phyloP scores from a whole-genome alignment of 2,797 vertebrate genomes.

The Emydoidea blandingii region DNA sequence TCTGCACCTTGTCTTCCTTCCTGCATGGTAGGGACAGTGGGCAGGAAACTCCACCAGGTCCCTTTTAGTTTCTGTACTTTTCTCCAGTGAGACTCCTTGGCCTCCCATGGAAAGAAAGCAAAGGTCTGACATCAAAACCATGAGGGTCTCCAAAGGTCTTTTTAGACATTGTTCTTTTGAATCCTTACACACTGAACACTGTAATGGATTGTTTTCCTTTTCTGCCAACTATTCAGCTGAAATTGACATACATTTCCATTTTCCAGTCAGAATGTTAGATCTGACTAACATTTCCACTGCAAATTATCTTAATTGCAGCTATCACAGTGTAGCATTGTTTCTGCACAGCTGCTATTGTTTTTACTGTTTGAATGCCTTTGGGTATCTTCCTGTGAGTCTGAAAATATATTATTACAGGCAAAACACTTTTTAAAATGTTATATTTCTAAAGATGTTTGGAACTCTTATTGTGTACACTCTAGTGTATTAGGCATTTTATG shows the following conservation, averaged over 20 bases:
- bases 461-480: constrained; percentile 2
- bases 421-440: neutral
- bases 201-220: neutral
- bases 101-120: neutral
- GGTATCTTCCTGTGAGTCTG: constrained; percentile 36
- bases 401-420: neutral
- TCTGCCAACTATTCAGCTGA: neutral
- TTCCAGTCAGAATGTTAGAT: constrained; percentile 25
- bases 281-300: constrained; percentile 40
- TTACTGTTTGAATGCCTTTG: neutral
- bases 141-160: neutral
- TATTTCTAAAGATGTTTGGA: neutral
- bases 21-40: neutral
- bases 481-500: constrained; percentile 23
- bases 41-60: neutral
- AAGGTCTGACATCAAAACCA: neutral
- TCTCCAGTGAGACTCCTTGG: neutral
- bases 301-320: constrained; percentile 36
- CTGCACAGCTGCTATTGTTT: constrained; percentile 38
- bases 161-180: neutral
- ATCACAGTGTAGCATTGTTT: neutral
- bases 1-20: neutral
- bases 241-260: constrained; percentile 3
- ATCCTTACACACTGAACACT: neutral
- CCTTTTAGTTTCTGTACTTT: neutral